phyloP scores from a whole-genome alignment of 1,140 invertebrate genomes.

The Centruroides vittatus region DNA sequence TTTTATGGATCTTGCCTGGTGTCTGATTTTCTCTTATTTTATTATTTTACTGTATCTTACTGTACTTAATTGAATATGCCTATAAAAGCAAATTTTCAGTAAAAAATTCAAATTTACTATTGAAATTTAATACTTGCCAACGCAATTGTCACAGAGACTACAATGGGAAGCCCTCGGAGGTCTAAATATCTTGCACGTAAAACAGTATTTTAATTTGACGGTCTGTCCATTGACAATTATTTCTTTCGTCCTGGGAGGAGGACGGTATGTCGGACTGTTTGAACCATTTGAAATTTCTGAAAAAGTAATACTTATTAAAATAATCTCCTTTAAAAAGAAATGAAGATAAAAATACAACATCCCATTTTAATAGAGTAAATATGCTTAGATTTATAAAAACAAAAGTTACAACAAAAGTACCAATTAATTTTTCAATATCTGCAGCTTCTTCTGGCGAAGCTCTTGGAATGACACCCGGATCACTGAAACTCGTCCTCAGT shows the following conservation, averaged over 20 bases:
- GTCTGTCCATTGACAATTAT: constrained; percentile 80
- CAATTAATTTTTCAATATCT: constrained; percentile 60
- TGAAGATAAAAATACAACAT: too few relatives aligned
- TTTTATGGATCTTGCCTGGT: too few relatives aligned
- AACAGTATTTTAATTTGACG: constrained; percentile 96
- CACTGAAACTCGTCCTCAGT: constrained; percentile 77
- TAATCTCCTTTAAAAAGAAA: too few relatives aligned
- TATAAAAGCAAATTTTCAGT: too few relatives aligned
- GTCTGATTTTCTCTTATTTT: too few relatives aligned
- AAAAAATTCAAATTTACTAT: too few relatives aligned
- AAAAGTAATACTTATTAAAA: constrained; percentile 18
- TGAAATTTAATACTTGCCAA: constrained; percentile 45
- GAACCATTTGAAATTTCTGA: constrained; percentile 60
- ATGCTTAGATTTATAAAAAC: too few relatives aligned
- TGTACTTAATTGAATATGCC: too few relatives aligned
- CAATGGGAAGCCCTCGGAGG: constrained; percentile 97
- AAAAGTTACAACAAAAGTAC: constrained; percentile 17
- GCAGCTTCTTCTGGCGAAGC: constrained; percentile 79
- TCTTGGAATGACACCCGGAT: constrained; percentile 82
- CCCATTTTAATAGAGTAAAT: too few relatives aligned
- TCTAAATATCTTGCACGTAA: constrained; percentile 97
- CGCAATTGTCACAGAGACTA: constrained; percentile 97
- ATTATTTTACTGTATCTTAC: too few relatives aligned
- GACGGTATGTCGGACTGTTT: constrained; percentile 47
- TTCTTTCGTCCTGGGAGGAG: constrained; percentile 81